Percentiles rank a stretch among this genome's conserved stretches.
Evolutionary conservation across 2,113 vertebrate genomes (phyloP).

Genomic region (Arizona elegans): DNA sequence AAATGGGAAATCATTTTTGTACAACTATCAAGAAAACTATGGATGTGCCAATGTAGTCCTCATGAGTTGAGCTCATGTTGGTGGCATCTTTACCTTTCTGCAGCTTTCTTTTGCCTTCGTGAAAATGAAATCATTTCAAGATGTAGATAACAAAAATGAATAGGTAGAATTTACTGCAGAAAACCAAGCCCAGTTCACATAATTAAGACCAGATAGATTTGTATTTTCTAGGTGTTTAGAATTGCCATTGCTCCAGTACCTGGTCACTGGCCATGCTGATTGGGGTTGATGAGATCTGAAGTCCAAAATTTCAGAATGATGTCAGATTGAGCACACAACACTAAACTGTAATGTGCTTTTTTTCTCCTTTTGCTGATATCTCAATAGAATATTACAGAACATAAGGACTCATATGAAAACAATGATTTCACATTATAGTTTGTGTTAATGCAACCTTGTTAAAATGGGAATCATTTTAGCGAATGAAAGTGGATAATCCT

Average conservation of each 20-base stretch:
- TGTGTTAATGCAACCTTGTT: background rate
- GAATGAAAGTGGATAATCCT: background rate
- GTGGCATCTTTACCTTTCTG: background rate
- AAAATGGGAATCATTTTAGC: background rate
- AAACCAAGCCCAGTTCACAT: background rate
- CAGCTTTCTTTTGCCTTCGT: background rate
- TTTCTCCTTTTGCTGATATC: background rate
- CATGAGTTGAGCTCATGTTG: background rate
- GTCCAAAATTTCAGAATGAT: background rate
- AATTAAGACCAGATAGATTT: background rate
- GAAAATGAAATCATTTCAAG: rapidly evolving
- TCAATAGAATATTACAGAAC: background rate
- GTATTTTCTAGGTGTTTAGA: background rate
- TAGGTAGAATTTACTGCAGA: background rate
- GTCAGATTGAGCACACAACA: background rate
- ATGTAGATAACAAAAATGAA: background rate
- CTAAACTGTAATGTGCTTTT: background rate
- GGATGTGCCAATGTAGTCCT: background rate
- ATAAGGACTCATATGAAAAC: background rate
- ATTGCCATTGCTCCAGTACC: background rate
- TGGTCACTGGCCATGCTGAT: background rate
- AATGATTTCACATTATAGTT: background rate
- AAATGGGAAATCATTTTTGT: background rate
- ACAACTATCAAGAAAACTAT: background rate
- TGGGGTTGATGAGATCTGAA: background rate